Evolutionary conservation across 2,113 vertebrate genomes (phyloP).

Genomic region (Cricetomys ansorgei): DNA sequence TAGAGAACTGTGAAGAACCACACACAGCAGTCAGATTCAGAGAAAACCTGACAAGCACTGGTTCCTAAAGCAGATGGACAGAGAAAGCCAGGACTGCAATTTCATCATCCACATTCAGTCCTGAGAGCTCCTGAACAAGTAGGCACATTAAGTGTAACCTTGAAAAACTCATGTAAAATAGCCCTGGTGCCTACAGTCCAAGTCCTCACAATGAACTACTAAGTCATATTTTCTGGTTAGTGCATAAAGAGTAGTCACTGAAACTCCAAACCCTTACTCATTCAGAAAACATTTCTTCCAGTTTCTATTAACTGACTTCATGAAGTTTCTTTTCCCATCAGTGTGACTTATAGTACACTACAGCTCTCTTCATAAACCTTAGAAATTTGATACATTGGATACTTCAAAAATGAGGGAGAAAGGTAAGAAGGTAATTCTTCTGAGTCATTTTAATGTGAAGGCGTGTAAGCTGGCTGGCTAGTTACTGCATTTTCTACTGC

Average conservation of each 20-base stretch:
- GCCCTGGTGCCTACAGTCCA: neutral
- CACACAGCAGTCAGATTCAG: neutral
- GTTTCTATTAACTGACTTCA: neutral
- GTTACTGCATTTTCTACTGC: constrained; percentile 2
- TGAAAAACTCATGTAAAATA: neutral
- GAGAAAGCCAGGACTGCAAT: neutral
- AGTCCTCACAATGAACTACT: neutral
- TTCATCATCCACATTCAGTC: neutral
- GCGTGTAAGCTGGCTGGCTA: neutral
- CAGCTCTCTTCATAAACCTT: neutral
- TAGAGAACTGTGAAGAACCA: constrained; percentile 2
- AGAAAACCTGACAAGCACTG: neutral
- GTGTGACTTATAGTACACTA: neutral
- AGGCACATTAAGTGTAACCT: neutral
- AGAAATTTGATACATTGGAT: neutral
- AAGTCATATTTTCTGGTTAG: neutral
- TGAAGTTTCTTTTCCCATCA: constrained; percentile 15
- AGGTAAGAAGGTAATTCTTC: neutral
- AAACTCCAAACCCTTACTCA: constrained; percentile 35
- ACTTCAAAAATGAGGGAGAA: neutral
- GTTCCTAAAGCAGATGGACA: neutral
- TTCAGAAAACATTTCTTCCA: neutral
- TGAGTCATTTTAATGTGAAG: constrained; percentile 23
- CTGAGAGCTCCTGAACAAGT: neutral
- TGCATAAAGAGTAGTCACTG: neutral